These are phyloP conservation scores for Hedychridium roseum DNA, from an alignment of 2,888 invertebrate species.

Conservation along the genomic window DNA sequence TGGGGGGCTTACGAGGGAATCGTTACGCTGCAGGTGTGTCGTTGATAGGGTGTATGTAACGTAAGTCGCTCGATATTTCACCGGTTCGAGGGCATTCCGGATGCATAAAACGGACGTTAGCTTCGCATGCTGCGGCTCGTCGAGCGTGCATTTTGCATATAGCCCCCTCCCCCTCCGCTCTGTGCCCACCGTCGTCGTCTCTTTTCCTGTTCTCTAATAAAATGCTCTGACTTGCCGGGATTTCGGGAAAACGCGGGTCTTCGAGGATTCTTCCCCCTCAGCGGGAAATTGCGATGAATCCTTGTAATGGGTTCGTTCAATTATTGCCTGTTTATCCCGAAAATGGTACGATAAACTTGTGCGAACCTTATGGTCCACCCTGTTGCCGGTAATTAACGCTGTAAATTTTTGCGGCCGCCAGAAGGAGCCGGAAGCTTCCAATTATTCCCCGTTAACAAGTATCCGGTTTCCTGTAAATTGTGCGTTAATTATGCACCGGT, in stretches of 20 bases:
- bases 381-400: too few relatives aligned
- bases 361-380: too few relatives aligned
- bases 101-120: conserved; percentile 57
- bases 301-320: too few relatives aligned
- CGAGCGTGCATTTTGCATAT: conserved; percentile 53
- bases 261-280: too few relatives aligned
- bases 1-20: too few relatives aligned
- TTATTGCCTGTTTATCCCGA: too few relatives aligned
- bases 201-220: background rate
- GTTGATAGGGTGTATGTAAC: conserved; percentile 43
- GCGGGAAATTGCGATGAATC: too few relatives aligned
- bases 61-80: conserved; percentile 55
- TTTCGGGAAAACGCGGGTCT: too few relatives aligned
- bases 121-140: conserved; percentile 45
- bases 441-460: conserved; percentile 27
- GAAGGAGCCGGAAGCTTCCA: conserved; percentile 11
- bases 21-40: too few relatives aligned
- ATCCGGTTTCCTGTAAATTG: conserved; percentile 8
- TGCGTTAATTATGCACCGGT: conserved; percentile 26
- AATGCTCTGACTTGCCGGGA: too few relatives aligned
- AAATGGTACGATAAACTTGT: too few relatives aligned
- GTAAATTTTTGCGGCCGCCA: too few relatives aligned
- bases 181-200: background rate
- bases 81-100: conserved; percentile 54
- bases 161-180: conserved; percentile 19